These are phyloP conservation scores for Campylorhamphus procurvoides DNA, from an alignment of 2,113 vertebrate species.

Conservation along the genomic window DNA sequence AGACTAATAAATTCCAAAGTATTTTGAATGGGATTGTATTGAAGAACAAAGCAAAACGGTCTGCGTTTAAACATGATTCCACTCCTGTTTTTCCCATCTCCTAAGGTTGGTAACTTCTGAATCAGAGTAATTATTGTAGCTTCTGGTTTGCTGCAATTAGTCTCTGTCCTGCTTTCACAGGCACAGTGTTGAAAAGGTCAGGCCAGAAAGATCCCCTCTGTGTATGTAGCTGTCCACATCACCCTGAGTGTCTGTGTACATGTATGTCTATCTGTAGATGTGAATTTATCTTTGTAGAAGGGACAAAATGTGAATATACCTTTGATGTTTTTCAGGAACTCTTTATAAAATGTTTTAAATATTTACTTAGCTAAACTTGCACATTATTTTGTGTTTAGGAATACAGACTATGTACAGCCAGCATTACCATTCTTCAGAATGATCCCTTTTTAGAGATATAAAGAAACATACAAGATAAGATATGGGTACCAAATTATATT, in stretches of 20 bases:
- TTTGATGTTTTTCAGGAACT: neutral
- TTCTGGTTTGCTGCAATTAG: slow-evolving; percentile 53
- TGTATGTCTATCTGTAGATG: neutral
- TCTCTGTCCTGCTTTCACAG: slow-evolving; percentile 42
- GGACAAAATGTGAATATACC: neutral
- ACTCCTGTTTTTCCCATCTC: slow-evolving; percentile 41
- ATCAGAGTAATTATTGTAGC: slow-evolving; percentile 44
- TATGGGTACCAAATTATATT: neutral
- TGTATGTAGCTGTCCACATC: neutral
- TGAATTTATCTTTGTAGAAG: neutral
- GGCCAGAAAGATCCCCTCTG: neutral
- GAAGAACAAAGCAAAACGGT: slow-evolving; percentile 64
- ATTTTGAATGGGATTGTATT: neutral
- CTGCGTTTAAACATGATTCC: slow-evolving; percentile 32
- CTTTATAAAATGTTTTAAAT: neutral
- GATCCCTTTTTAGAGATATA: neutral
- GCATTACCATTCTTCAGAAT: neutral
- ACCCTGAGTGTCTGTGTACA: neutral
- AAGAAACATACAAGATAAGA: neutral
- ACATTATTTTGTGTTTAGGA: neutral
- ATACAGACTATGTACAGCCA: neutral
- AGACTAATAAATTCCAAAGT: slow-evolving; percentile 34
- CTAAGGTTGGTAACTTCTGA: slow-evolving; percentile 42
- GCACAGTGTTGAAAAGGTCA: neutral
- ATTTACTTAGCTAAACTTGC: neutral